A percentile compares a stretch with the other conserved stretches of the same genome.
Evolutionary conservation across 2,797 vertebrate species (phyloP).

Genomic region (Astyanax mexicanus): DNA sequence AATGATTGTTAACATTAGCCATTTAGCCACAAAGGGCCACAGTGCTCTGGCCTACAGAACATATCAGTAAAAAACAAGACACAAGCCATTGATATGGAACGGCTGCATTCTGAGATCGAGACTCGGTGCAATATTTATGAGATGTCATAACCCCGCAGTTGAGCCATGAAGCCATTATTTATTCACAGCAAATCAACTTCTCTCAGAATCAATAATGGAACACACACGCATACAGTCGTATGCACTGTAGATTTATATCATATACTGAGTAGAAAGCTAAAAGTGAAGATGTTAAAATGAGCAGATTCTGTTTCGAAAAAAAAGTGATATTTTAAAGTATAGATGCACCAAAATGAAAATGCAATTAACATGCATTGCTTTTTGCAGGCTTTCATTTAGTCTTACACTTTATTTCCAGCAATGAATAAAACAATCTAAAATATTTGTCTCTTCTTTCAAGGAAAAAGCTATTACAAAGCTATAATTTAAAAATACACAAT

Average conservation of each 20-base stretch:
- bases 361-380: no score
- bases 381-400: no score
- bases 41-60: slow-evolving; percentile 29
- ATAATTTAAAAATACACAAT: no score
- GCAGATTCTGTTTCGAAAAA: background rate
- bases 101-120: slow-evolving; percentile 22
- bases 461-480: no score
- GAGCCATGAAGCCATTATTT: slow-evolving; percentile 46
- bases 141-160: slow-evolving; percentile 32
- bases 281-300: no score
- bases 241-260: no score
- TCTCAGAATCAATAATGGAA: slow-evolving; percentile 22
- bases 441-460: no score
- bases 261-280: no score
- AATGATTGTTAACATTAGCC: slow-evolving; percentile 43
- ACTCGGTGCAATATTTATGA: slow-evolving; percentile 51
- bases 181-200: slow-evolving; percentile 53
- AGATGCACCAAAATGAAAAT: no score
- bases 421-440: no score
- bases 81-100: slow-evolving; percentile 40
- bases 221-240: no score
- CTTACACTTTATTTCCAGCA: no score
- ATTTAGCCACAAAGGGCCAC: slow-evolving; percentile 38
- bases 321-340: slow-evolving; percentile 7
- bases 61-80: slow-evolving; percentile 41